Base-by-base conservation (phyloP, 1,140 invertebrate species). In the Condylostylus longicornis region DNA sequence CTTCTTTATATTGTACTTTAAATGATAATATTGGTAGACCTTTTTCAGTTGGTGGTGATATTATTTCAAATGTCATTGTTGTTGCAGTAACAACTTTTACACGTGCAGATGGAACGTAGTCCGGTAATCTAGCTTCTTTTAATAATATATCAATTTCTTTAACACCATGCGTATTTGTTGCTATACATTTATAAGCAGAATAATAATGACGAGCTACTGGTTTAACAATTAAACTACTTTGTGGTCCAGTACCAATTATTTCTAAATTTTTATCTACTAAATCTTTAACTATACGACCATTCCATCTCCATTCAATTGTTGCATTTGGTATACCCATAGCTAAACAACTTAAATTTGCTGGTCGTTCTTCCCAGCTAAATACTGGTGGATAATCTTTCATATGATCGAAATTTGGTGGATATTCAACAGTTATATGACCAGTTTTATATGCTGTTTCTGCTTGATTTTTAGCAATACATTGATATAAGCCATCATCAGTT, bases 281-380 rank as follows among this genome's bases (percentile, higher is more conserved):
- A 33, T 74, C 64, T 18, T 65, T 58, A 5, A 66, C 54, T 15
- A 71, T 64, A 30, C 54, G 44, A 5, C 69, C 66, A 34, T 64
- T 69, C 54, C 69, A 71, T 49, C 67, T 72, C 88, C 88, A 93
- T 41, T 72, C 71, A 42, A 91, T 85, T 2, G 87, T 90, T 1
- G 89, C 88, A 58, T 93, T 91, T 1, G 89, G 89, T 51, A 93
- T 54, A 12, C 54, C 48, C 49, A 50, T 48, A 9, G 84, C 84
- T n/a, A 85, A 66, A 51, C 88, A 94, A 21, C 79, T 85, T 1
- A 94, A 66, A 53, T 93, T 93, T 0, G 81, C 82, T 3, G 77
- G 74, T 43, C 71, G 68, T 22, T 72, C 62, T 18, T 79, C 71
- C 88, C 88, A 93, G 5, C 78, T 82, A 72, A 78, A 89, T 1